Evolutionary conservation across 2,797 vertebrate species (phyloP).

Genomic region (Saxicola maurus): DNA sequence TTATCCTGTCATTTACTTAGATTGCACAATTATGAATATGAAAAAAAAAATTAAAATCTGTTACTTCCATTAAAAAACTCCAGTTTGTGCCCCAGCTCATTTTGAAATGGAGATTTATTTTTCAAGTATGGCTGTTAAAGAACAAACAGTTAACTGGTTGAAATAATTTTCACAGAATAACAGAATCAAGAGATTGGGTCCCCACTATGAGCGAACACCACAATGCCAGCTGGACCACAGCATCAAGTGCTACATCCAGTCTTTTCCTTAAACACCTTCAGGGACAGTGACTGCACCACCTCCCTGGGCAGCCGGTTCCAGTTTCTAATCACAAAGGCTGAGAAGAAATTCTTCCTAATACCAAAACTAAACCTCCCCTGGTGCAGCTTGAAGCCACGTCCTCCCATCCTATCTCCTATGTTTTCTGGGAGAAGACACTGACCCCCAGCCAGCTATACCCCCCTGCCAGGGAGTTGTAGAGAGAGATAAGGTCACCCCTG

Average conservation of each 20-base stretch:
- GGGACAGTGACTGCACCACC: fast-evolving
- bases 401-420: fast-evolving
- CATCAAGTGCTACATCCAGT: neutral
- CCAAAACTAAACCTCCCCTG: neutral
- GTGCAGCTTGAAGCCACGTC: neutral
- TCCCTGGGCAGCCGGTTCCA: fast-evolving
- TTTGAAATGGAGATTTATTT: neutral
- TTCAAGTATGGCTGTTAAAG: neutral
- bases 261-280: neutral
- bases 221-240: neutral
- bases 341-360: neutral
- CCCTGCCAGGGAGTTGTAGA: neutral
- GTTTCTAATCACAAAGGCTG: fast-evolving
- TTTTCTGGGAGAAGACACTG: neutral
- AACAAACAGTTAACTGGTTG: neutral
- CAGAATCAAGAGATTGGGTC: neutral
- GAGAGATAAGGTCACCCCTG: neutral
- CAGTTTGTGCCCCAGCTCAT: neutral
- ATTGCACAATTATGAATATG: neutral
- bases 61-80: neutral
- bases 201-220: neutral
- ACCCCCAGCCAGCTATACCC: too few relatives aligned
- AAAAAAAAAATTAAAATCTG: neutral
- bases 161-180: neutral
- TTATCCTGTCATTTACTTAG: neutral